Evolutionary conservation across 2,797 vertebrate species (phyloP).

Genomic region (Emys orbicularis): DNA sequence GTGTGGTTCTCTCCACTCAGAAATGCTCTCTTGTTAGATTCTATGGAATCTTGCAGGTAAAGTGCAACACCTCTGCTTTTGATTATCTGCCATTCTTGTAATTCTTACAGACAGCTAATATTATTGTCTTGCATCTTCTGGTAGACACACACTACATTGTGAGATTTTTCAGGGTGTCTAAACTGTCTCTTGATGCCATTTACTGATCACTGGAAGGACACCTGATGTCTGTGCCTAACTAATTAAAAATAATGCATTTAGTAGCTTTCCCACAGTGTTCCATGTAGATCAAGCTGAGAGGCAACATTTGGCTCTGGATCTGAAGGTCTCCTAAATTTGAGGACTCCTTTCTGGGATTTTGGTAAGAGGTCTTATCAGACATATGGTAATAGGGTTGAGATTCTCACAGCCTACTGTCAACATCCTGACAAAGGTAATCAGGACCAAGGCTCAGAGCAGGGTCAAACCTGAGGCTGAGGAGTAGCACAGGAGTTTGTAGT

Average conservation of each 20-base stretch:
- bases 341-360: neutral
- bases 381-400: neutral
- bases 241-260: neutral
- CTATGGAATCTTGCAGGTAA: neutral
- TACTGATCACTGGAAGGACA: neutral
- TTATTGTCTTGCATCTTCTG: neutral
- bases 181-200: neutral
- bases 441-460: neutral
- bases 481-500: neutral
- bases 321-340: neutral
- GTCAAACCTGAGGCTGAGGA: neutral
- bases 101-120: neutral
- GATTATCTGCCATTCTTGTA: neutral
- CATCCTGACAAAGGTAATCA: neutral
- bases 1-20: accelerated
- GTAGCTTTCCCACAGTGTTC: neutral
- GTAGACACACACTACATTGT: neutral
- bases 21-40: neutral
- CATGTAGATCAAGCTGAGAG: neutral
- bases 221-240: neutral
- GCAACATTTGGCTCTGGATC: neutral
- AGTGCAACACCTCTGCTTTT: neutral
- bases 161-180: neutral
- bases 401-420: neutral
- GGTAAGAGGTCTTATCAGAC: neutral